Evolutionary conservation across 2,888 invertebrate genomes (phyloP).

Genomic region (Bimastos eiseni): DNA sequence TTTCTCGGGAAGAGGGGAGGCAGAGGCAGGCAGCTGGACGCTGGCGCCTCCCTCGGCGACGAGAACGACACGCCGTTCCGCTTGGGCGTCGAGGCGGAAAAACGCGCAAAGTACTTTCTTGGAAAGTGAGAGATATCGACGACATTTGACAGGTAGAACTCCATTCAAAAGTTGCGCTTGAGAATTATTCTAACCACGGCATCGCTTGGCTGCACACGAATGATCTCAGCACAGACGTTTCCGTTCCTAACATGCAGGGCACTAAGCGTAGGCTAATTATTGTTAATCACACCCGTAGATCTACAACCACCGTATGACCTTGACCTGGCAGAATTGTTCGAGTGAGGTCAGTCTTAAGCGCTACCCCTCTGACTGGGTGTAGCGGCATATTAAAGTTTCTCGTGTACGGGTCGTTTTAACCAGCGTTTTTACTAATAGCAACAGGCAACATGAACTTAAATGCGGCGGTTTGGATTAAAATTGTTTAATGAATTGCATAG

Average conservation of each 20-base stretch:
- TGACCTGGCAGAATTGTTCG: too few species aligned
- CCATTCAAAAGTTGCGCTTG: background rate
- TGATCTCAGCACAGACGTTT: background rate
- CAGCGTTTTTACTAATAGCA: background rate
- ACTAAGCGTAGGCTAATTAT: too few species aligned
- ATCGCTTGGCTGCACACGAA: background rate
- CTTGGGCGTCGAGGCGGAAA: background rate
- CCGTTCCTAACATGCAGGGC: too few species aligned
- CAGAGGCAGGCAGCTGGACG: background rate
- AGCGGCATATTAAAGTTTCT: too few species aligned
- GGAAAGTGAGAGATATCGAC: background rate
- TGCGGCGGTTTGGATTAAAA: background rate
- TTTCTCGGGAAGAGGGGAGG: slow-evolving; percentile 28
- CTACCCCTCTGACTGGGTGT: too few species aligned
- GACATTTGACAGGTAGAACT: background rate
- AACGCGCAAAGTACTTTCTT: slow-evolving; percentile 21
- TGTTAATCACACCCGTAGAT: too few species aligned
- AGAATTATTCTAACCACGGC: background rate
- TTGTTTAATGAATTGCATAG: background rate
- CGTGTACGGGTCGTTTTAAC: too few species aligned
- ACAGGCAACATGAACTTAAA: background rate
- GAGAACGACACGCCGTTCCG: background rate
- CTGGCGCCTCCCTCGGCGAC: background rate
- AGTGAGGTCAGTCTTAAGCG: too few species aligned
- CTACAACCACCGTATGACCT: too few species aligned